Evolutionary conservation across 2,888 invertebrate species (phyloP).

Genomic region (Antheraea yamamai): DNA sequence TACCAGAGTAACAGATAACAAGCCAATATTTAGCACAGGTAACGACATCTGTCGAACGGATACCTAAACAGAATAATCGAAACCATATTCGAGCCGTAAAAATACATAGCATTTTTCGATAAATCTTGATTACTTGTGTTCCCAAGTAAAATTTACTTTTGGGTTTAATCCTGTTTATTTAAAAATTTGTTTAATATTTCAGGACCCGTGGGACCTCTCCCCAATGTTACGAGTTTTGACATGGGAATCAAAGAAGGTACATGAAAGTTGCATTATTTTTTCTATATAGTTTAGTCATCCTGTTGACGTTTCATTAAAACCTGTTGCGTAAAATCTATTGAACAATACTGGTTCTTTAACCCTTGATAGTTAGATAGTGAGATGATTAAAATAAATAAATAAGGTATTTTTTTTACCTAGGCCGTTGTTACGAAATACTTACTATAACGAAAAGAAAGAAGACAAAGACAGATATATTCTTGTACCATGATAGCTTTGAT

Average conservation of each 20-base stretch:
- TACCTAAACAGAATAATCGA: neutral
- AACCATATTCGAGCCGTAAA: neutral
- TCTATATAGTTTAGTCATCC: neutral
- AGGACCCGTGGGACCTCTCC: conserved; percentile 69
- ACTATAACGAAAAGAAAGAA: neutral
- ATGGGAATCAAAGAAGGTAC: conserved; percentile 67
- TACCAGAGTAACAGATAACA: neutral
- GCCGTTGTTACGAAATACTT: too few species aligned
- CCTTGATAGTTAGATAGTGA: neutral
- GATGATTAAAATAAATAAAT: neutral
- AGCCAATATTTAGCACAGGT: neutral
- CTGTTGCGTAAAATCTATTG: neutral
- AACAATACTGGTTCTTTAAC: neutral
- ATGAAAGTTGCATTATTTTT: neutral
- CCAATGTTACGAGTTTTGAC: conserved; percentile 64
- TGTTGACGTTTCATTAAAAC: neutral
- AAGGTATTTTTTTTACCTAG: neutral
- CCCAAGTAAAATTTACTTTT: neutral
- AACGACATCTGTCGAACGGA: neutral
- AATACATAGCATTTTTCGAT: neutral
- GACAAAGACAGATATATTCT: neutral
- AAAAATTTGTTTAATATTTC: conserved; percentile 40
- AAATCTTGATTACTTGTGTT: neutral
- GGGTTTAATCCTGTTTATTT: neutral
- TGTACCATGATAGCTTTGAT: neutral